A percentile compares a stretch with the other conserved stretches of the same genome.
phyloP scores from a whole-genome alignment of 2,888 invertebrate species.

The Andrena bucephala region DNA sequence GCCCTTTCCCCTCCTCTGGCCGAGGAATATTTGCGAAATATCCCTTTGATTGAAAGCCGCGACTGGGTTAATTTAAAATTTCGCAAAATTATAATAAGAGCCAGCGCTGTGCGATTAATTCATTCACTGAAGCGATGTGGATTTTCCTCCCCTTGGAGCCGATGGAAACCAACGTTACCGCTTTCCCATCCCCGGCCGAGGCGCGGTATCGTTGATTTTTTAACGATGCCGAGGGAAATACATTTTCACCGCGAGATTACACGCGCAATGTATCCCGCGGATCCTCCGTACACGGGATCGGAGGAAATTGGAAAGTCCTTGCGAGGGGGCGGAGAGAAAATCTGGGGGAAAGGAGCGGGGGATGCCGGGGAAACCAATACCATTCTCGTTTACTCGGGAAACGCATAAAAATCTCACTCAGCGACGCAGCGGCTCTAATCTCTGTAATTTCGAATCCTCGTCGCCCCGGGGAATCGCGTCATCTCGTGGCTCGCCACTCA shows the following conservation, averaged over 20 bases:
- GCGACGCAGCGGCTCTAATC: constrained; percentile 6
- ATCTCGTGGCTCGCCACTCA: neutral
- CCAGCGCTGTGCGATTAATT: constrained; percentile 30
- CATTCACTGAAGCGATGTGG: constrained; percentile 42
- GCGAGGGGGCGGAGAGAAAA: neutral
- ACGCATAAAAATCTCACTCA: constrained; percentile 23
- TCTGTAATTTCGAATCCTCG: constrained; percentile 11
- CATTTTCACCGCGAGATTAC: constrained; percentile 49
- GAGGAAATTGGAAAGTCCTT: constrained; percentile 53
- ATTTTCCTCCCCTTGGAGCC: constrained; percentile 48
- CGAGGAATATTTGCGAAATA: constrained; percentile 43
- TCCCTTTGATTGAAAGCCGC: constrained; percentile 41
- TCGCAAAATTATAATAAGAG: constrained; percentile 44
- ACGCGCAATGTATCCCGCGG: constrained; percentile 47
- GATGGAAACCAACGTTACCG: constrained; percentile 33
- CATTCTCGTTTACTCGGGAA: constrained; percentile 1
- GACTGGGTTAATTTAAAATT: constrained; percentile 43
- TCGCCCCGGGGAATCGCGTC: neutral
- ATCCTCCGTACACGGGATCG: constrained; percentile 40
- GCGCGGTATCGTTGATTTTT: constrained; percentile 34
- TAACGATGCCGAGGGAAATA: constrained; percentile 42
- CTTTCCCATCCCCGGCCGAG: constrained; percentile 22
- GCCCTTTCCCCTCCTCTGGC: neutral
- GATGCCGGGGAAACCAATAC: neutral
- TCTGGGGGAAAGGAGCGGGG: neutral